Base-by-base conservation (phyloP, 2,888 invertebrate species). In the Amiota mariae region DNA sequence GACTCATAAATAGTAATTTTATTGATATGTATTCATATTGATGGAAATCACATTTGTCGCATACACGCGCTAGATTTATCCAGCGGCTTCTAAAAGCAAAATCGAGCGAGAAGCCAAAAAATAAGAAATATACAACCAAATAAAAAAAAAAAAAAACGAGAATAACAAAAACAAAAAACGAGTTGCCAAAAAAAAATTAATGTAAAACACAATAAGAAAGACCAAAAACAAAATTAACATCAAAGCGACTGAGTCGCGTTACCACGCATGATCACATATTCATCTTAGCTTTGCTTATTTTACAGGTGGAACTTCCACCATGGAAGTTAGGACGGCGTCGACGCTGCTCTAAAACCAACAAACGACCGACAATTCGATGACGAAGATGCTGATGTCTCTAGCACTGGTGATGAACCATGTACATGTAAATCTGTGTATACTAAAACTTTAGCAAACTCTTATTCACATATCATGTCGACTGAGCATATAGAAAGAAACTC, bases 391-490 rank as follows among this genome's bases (percentile, higher is more conserved):
- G 64, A 3, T 64, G 64, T 12, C 36, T 46, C 36, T 46, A 12
- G 46, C 10, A 18, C 11, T 15, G 68, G 3, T 68, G 54, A 11
- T 59, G n/a, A 12, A 67, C 46, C 49, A 67, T 67, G 48, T 48
- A 51, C 48, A 18, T 48, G 67, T 1, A 11, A 12, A n/a, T 48
- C 48, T 67, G 15, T 54, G 68, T 68, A 36, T 51, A 10, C 9
- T n/a, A 15, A 9, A 15, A 57, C 47, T 59, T 56, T 71, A 57
- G 12, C 54, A 70, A 20, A 70, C 36, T 47, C 24, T 10, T 18
- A 13, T 10, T 15, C 57, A 57, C 18, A 57, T 57, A 57, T 13
- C n/a, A 57, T 57, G 36, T 6, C 36, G 6, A 36, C 57, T 4
- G n/a, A 57, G 4, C 57, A 18, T 18, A 10, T 10, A 15, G 13